Conservation (phyloP, 2,113 vertebrate genomes). For the Tricholaema leucomelas region DNA sequence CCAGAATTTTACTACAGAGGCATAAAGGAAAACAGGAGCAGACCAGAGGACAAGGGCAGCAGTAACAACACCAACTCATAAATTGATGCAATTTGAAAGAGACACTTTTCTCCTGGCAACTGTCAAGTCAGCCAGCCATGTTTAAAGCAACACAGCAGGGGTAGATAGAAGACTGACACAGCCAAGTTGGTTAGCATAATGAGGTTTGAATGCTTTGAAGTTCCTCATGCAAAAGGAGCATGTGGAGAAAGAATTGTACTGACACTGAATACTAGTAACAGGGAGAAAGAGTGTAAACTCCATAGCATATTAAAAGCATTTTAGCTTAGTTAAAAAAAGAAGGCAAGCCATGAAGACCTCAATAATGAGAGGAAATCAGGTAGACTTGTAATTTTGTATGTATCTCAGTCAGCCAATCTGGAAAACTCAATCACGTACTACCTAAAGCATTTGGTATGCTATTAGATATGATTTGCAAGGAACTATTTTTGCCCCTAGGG, state of each 20-base stretch:
- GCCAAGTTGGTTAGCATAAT: no score
- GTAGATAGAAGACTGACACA: not conserved
- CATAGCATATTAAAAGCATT: not conserved
- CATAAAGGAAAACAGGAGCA: not conserved
- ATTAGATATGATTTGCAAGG: not conserved
- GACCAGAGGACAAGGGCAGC: not conserved
- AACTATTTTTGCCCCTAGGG: not conserved
- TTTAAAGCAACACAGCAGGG: not conserved
- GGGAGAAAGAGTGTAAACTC: not conserved
- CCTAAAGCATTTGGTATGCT: not conserved
- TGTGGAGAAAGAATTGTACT: rapidly evolving
- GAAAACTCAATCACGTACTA: not conserved
- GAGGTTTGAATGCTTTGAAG: not conserved
- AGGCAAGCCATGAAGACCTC: not conserved
- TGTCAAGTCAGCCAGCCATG: not conserved
- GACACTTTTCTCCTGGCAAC: not conserved
- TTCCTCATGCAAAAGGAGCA: not conserved
- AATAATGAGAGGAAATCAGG: not conserved
- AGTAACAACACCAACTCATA: not conserved
- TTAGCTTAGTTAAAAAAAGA: not conserved
- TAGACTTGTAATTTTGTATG: no score
- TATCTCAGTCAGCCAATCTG: no score
- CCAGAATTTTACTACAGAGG: not conserved
- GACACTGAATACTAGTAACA: not conserved
- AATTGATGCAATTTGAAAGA: not conserved